Evolutionary conservation across 2,888 invertebrate species (phyloP), one percentile per base, ranked within the genome.

Genomic region (Dorcus parallelipipedus): DNA sequence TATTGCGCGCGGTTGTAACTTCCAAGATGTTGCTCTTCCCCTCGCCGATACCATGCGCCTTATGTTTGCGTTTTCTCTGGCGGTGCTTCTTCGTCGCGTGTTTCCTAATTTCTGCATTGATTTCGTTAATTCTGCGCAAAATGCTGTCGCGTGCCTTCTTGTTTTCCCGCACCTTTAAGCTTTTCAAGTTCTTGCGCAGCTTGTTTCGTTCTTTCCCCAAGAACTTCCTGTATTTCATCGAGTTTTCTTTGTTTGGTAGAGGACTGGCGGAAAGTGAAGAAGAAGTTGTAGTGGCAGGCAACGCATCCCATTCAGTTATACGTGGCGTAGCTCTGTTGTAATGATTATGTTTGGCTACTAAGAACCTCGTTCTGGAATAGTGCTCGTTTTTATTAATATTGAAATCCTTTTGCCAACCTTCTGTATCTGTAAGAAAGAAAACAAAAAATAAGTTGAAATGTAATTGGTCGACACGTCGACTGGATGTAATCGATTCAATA

Each of bases 1-100:
- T 14, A 7, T 7, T 14, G 41, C 17, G 23, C 45, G 20, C 17
- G 39, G 10, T 49, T 42, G 39, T 59, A 49, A 14, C 47, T 66
- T 65, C 65, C 0, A 61, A 42, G 7, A 63, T 61, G 43, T 60
- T 60, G 9, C 20, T 58, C 60, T 56, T 17, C 49, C 52, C 17
- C 14, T 17, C 17, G 41, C n/a, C n/a, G 17, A 33, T 4, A 3
- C 38, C 26, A 42, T 53, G 14, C 43, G 26, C 33, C 26, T 43
- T 10, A 6, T 53, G 41, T 2, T 14, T 26, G 7, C 23, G 23
- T 9, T 53, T 53, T 7, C 14, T 41, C 9, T 43, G 23, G 10
- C 23, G 38, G 9, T 23, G 8, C 2, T 45, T 42, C 17, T 41
- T 23, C 23, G 17, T 33, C 10, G 33, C 33, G 53, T 47, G 43